phyloP scores from a whole-genome alignment of 2,113 vertebrate genomes.

The Antechinus flavipes region DNA sequence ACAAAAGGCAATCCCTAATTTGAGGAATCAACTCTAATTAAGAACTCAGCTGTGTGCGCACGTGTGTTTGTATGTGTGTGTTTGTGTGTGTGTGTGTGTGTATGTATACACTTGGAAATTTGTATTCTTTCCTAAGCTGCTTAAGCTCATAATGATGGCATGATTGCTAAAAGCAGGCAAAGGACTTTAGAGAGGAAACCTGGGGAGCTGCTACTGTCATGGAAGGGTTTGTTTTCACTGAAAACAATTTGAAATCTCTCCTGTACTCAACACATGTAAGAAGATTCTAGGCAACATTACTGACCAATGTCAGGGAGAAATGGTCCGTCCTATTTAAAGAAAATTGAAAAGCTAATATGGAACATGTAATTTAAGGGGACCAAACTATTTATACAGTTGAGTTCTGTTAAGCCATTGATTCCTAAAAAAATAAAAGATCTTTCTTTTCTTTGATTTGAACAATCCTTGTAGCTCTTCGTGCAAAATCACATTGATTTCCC shows the following conservation, averaged over 20 bases:
- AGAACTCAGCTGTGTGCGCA: conserved; percentile 88
- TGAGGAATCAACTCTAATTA: conserved; percentile 90
- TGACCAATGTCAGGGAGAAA: conserved; percentile 83
- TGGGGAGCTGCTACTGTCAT: conserved; percentile 84
- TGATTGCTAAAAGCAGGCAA: conserved; percentile 81
- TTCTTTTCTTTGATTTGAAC: conserved; percentile 85
- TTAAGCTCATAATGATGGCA: conserved; percentile 75
- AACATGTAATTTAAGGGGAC: conserved; percentile 85
- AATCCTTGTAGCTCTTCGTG: conserved; percentile 87
- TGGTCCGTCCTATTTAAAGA: conserved; percentile 81
- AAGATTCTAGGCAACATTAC: conserved; percentile 88
- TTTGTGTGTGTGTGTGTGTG: conserved; percentile 57
- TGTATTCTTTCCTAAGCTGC: conserved; percentile 82
- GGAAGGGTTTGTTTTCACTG: conserved; percentile 89
- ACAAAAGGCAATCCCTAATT: conserved; percentile 83
- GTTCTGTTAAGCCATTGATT: conserved; percentile 90
- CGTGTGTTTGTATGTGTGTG: conserved; percentile 55
- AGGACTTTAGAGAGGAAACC: conserved; percentile 87
- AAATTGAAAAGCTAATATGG: conserved; percentile 82
- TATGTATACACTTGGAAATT: conserved; percentile 72
- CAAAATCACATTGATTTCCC: conserved; percentile 93
- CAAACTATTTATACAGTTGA: conserved; percentile 88
- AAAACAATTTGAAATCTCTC: conserved; percentile 90
- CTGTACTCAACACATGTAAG: conserved; percentile 87
- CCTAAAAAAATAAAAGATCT: conserved; percentile 90